phyloP scores from a whole-genome alignment of 2,888 invertebrate genomes.

The Sclerodermus sp. region DNA sequence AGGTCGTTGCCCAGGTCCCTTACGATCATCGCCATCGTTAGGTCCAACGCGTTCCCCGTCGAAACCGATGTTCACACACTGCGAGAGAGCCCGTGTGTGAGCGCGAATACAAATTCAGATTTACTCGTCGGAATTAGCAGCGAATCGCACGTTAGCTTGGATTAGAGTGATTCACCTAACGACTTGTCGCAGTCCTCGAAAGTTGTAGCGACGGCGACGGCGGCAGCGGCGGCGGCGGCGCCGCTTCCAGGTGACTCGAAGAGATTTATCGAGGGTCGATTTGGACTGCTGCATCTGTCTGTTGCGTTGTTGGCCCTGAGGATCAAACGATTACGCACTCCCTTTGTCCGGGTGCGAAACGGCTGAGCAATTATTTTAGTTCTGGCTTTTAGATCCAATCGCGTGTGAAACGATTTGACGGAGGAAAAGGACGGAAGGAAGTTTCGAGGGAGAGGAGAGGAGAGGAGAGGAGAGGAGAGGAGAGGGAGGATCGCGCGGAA shows the following conservation, averaged over 20 bases:
- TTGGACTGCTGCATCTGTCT: conserved; percentile 1
- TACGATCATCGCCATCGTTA: no score
- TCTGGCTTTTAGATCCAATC: no score
- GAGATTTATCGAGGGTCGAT: conserved; percentile 29
- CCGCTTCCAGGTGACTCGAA: conserved; percentile 22
- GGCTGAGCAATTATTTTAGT: no score
- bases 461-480: no score
- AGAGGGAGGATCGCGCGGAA: no score
- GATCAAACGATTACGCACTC: not conserved
- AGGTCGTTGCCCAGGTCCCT: no score
- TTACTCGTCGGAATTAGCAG: conserved; percentile 9
- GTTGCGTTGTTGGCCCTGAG: not conserved
- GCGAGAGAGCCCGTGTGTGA: no score
- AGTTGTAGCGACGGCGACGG: conserved; percentile 6
- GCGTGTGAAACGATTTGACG: no score
- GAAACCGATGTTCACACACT: no score
- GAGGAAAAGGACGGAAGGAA: no score
- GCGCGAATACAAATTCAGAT: conserved; percentile 16
- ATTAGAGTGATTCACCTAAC: conserved; percentile 30
- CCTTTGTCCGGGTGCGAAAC: conserved; percentile 6
- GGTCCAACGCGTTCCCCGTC: no score
- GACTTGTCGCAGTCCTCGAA: conserved; percentile 20
- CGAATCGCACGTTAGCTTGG: conserved; percentile 12
- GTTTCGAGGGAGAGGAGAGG: no score
- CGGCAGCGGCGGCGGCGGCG: conserved; percentile 14